Base-by-base conservation (phyloP, 2,113 vertebrate genomes). In the Ageneiosus marmoratus region DNA sequence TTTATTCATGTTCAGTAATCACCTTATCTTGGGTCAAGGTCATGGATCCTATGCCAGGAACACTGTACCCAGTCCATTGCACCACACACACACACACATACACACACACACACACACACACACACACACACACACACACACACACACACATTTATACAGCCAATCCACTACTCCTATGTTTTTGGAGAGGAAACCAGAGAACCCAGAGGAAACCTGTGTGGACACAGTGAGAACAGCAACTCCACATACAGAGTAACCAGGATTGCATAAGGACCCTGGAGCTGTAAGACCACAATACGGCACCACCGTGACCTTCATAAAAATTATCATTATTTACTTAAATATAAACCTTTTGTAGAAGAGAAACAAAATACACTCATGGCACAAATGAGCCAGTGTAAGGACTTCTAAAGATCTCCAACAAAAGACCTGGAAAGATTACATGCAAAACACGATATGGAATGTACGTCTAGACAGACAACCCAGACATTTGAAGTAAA, bases 401-500 rank as follows among this genome's bases (percentile, higher is more conserved):
- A 48, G 10, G n/a, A 20, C 48, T 27, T 67, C 41, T 9, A 27
- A 67, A 56, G 37, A 55, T 27, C 56, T 50, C 22, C 22, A 48
- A 18, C 8, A 80, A 34, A 29, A n/a, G 7, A 44, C 37, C 75
- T 44, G 22, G 67, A 79, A 84, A 69, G 77, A n/a, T 77, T 60
- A 50, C 76, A 85, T 87, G 79, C 67, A 24, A 48, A 60, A 55
- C 53, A 60, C 51, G 27, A 20, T 13, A 41, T 73, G 81, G 13
- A 80, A 77, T 80, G 86, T 70, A 67, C 16, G 44, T 79, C 34
- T 70, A 37, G 9, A 80, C 56, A n/a, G 32, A 80, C 15, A 55
- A 85, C 32, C 16, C 82, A 83, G 16, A 86, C 53, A 89, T 89
- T 76, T n/a, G 22, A 88, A 88, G 88, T 82, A 50, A 91, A 90